phyloP scores from a whole-genome alignment of 1,140 invertebrate species.

The Neocloeon triangulifer region DNA sequence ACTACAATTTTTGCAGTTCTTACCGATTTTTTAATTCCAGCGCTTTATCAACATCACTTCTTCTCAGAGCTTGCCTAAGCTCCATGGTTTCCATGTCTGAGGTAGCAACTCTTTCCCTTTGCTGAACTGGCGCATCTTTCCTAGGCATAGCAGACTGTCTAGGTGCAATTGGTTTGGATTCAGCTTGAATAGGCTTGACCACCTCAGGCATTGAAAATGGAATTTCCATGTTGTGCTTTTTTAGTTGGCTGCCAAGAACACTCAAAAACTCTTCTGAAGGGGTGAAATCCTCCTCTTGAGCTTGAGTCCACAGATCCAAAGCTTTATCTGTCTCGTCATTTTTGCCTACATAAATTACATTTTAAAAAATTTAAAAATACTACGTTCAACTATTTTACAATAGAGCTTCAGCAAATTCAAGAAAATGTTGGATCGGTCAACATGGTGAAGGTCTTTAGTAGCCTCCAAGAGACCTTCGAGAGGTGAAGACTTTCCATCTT shows the following conservation, averaged over 20 bases:
- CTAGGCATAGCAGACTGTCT: not conserved
- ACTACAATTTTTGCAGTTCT: too few species aligned
- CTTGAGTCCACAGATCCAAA: constrained; percentile 45
- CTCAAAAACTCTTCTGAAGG: constrained; percentile 41
- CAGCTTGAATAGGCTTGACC: not conserved
- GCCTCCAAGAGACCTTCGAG: constrained; percentile 49
- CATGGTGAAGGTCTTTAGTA: constrained; percentile 45
- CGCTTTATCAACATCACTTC: constrained; percentile 24
- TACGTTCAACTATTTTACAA: too few species aligned
- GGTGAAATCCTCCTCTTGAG: constrained; percentile 56
- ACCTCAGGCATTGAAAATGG: constrained; percentile 41
- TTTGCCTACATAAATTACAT: constrained; percentile 11
- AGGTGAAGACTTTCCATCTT: constrained; percentile 35
- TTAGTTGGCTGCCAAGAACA: constrained; percentile 36
- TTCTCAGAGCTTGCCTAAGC: constrained; percentile 17
- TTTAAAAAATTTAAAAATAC: not conserved
- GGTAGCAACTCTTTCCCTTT: constrained; percentile 5
- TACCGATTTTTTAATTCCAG: constrained; percentile 20
- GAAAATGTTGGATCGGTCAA: constrained; percentile 50
- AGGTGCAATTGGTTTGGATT: not conserved
- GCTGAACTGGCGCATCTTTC: constrained; percentile 5
- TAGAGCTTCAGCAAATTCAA: constrained; percentile 44
- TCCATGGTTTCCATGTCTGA: constrained; percentile 4
- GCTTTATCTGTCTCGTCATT: constrained; percentile 41
- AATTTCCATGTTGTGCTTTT: constrained; percentile 32